Percentiles rank a stretch among this genome's conserved stretches.
Evolutionary conservation across 2,888 invertebrate species (phyloP).

Genomic region (Agonopterix subpropinquella): DNA sequence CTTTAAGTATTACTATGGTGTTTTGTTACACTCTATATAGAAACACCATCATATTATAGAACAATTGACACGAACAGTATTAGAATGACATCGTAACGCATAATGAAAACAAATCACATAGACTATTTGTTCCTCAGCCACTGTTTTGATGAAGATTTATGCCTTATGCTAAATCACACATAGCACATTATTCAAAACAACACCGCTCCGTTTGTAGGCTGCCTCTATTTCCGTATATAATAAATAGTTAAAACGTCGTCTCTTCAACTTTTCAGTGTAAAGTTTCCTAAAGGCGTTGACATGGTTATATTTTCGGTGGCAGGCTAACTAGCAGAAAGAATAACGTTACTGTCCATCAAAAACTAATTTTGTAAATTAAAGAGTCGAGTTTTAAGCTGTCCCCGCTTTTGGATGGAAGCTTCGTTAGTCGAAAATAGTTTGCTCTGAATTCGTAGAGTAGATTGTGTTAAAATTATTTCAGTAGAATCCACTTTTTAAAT

Average conservation of each 20-base stretch:
- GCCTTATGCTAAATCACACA: slow-evolving; percentile 47
- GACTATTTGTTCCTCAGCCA: slow-evolving; percentile 21
- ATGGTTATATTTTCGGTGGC: slow-evolving; percentile 51
- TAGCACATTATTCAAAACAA: slow-evolving; percentile 44
- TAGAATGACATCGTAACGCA: not conserved
- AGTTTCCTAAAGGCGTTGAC: slow-evolving; percentile 52
- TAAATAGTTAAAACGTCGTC: slow-evolving; percentile 34
- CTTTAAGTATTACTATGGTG: too few relatives aligned
- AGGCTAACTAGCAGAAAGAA: slow-evolving; percentile 47
- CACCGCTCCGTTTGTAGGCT: slow-evolving; percentile 20
- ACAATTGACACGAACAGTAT: too few relatives aligned
- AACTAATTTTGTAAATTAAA: slow-evolving; percentile 42
- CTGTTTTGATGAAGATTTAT: slow-evolving; percentile 59
- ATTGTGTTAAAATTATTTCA: too few relatives aligned
- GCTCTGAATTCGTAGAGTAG: not conserved
- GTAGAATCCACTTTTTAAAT: too few relatives aligned
- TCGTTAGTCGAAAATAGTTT: slow-evolving; percentile 5
- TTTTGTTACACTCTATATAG: too few relatives aligned
- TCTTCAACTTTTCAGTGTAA: slow-evolving; percentile 61
- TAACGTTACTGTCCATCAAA: slow-evolving; percentile 59
- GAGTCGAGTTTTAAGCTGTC: slow-evolving; percentile 7
- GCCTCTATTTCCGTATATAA: slow-evolving; percentile 46
- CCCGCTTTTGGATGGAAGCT: slow-evolving; percentile 16
- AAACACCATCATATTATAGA: too few relatives aligned
- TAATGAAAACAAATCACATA: slow-evolving; percentile 25